Evolutionary conservation across 2,113 vertebrate species (phyloP), one percentile per base, ranked within the genome.

Genomic region (Melanerpes aurifrons): DNA sequence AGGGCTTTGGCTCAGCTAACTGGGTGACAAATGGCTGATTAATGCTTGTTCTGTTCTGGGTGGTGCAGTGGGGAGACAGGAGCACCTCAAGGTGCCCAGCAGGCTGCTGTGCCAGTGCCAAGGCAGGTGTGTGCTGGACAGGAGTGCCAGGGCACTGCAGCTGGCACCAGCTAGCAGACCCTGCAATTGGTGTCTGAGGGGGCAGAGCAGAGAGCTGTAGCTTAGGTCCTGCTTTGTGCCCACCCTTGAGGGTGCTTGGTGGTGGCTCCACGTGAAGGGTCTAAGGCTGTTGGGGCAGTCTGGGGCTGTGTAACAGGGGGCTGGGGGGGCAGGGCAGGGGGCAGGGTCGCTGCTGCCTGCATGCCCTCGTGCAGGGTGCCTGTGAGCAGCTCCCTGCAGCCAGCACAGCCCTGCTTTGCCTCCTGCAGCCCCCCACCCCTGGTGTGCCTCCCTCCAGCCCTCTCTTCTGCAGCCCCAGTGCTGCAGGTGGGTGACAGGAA

Each of bases 121-220:
- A 48, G 64, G 20, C 32, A 12, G 4, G 1, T 1, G 7, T 14
- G 64, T 29, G 29, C 71, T 3, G 14, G 66, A 26, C 58, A 37
- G 57, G 21, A 53, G 9, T 3, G 43, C 64, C 18, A 11, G 54
- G 29, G 28, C 22, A 0, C 0, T 1, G 86, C 71, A 12, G 4
- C 62, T 0, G 3, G 47, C 37, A 29, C 66, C 3, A 16, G 74
- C 56, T 21, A 0, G 53, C 21, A 3, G 18, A 15, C 8, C 53
- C 50, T 1, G 3, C 64, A 17, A 14, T 15, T 2, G 1, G 73
- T 35, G 7, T 69, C 28, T 37, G 43, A 22, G 62, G 15, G 45
- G 24, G 31, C 6, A 28, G 19, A 20, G 77, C 50, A 53, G 37
- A 20, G 50, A 53, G 32, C 22, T n/a, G 37, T 9, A 13, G 25